Conservation (phyloP, 2,888 invertebrate genomes). For the Heliconius ethilla region DNA sequence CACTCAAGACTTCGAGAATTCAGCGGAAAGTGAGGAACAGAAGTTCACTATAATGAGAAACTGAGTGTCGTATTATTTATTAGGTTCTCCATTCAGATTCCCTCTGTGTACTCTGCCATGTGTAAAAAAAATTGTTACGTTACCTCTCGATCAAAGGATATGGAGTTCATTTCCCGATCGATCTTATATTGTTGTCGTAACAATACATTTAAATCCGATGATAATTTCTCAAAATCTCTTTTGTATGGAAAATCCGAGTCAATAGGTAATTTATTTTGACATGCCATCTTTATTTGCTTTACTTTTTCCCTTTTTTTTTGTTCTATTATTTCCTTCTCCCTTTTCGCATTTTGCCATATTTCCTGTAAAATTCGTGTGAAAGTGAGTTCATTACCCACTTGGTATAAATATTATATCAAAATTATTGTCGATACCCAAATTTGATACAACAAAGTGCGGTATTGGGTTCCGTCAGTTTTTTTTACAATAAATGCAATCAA, state of each 20-base stretch:
- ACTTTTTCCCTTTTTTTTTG: conserved; percentile 77
- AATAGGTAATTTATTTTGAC: conserved; percentile 80
- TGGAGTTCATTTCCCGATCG: conserved; percentile 84
- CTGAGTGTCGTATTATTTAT: not conserved
- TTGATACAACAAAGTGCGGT: no score
- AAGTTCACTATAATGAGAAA: no score
- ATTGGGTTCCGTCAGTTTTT: no score
- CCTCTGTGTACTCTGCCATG: not conserved
- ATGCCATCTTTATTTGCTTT: conserved; percentile 74
- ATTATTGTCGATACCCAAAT: no score
- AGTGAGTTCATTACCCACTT: no score
- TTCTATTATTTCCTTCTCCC: not conserved
- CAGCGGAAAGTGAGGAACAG: no score
- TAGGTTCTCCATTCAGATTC: not conserved
- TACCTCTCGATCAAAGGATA: conserved; percentile 62
- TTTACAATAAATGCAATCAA: no score
- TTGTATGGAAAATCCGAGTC: conserved; percentile 81
- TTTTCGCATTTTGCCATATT: not conserved
- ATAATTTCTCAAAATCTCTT: conserved; percentile 78
- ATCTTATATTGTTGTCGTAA: conserved; percentile 79
- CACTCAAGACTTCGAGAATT: no score
- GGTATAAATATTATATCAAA: no score
- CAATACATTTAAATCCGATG: conserved; percentile 77
- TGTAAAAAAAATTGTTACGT: not conserved
- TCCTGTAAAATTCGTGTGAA: not conserved